Evolutionary conservation across 1,140 invertebrate genomes (phyloP).

Genomic region (Drosophila takahashii): DNA sequence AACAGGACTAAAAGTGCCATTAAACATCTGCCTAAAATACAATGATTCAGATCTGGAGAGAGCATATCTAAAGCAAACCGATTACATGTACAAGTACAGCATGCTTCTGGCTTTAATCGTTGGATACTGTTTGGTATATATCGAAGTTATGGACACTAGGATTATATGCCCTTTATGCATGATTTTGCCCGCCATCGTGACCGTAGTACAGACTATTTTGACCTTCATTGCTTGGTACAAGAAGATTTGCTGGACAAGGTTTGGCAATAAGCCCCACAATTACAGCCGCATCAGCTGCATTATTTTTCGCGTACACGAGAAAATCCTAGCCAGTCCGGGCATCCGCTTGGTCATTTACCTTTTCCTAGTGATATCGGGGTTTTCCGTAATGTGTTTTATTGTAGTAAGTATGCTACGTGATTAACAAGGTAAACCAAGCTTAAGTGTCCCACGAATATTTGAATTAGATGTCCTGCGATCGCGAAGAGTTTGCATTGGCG

Average conservation of each 20-base stretch:
- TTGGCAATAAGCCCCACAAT: slow-evolving; percentile 84
- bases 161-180: accelerated
- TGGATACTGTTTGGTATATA: slow-evolving; percentile 3
- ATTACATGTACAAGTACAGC: slow-evolving; percentile 75
- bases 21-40: slow-evolving; percentile 55
- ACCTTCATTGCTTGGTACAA: slow-evolving; percentile 84
- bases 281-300: slow-evolving; percentile 87
- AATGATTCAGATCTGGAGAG: slow-evolving; percentile 53
- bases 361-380: slow-evolving; percentile 85
- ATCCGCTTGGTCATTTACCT: slow-evolving; percentile 48
- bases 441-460: not conserved
- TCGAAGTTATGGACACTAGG: slow-evolving; percentile 1
- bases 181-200: not conserved
- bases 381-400: slow-evolving; percentile 87
- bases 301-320: slow-evolving; percentile 63
- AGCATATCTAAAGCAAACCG: slow-evolving; percentile 58
- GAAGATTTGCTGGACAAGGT: slow-evolving; percentile 84
- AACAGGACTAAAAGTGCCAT: not conserved
- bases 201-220: slow-evolving; percentile 46
- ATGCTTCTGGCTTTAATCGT: slow-evolving; percentile 41
- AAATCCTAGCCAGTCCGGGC: slow-evolving; percentile 26
- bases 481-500: not conserved
- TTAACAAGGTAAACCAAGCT: not conserved
- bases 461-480: slow-evolving; percentile 35
- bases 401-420: slow-evolving; percentile 82